Percentiles rank a stretch among this genome's conserved stretches.
Conservation (phyloP, 2,797 vertebrate genomes). For the Lateolabrax maculatus region DNA sequence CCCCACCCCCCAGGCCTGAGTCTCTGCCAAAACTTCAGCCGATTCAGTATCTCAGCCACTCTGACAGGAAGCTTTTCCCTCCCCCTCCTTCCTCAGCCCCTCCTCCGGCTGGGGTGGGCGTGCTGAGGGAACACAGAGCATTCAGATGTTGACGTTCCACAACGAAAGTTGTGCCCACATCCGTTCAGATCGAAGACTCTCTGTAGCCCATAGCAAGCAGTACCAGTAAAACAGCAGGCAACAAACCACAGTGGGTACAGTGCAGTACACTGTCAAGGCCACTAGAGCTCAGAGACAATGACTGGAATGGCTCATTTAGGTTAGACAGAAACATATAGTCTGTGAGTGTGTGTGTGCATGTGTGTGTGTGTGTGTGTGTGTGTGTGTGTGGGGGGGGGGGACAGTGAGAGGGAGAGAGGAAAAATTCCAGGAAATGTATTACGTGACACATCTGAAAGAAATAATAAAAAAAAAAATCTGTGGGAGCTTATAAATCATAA, state of each 20-base stretch:
- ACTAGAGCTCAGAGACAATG: conserved; percentile 3
- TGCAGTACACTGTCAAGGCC: conserved; percentile 17
- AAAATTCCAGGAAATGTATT: not conserved
- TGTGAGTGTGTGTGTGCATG: not conserved
- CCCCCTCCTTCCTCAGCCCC: conserved; percentile 60
- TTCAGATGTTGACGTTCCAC: conserved; percentile 73
- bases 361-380: not conserved
- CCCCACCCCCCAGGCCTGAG: not conserved
- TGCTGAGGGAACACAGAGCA: conserved; percentile 65
- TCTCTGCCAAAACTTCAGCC: conserved; percentile 43
- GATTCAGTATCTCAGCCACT: conserved; percentile 43
- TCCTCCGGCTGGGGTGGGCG: conserved; percentile 63
- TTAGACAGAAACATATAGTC: not conserved
- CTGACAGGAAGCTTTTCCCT: conserved; percentile 72
- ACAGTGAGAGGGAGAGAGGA: not conserved
- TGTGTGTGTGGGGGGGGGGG: not conserved
- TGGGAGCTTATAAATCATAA: conserved; percentile 20
- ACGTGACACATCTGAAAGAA: not conserved
- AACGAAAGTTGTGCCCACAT: conserved; percentile 78
- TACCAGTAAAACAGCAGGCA: conserved; percentile 31
- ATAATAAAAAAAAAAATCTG: too few species aligned
- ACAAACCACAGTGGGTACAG: not conserved
- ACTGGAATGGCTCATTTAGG: too few species aligned
- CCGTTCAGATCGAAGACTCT: conserved; percentile 70
- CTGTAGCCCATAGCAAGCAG: conserved; percentile 38